Conservation (phyloP, 2,113 vertebrate genomes). For the Aptenodytes forsteri region DNA sequence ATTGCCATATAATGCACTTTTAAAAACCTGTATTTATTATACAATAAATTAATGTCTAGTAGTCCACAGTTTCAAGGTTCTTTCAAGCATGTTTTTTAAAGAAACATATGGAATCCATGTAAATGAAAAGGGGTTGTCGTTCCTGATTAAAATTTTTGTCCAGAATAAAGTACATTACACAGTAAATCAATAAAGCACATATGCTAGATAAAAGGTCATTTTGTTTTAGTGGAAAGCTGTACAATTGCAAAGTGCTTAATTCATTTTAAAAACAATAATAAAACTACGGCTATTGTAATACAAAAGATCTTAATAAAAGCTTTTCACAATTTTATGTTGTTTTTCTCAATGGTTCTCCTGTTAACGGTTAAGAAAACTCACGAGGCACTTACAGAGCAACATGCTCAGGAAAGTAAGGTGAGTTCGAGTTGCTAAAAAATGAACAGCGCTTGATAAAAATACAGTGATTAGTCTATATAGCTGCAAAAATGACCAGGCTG, state of each 20-base stretch:
- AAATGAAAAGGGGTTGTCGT: background rate
- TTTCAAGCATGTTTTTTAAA: background rate
- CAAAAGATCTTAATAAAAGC: slow-evolving; percentile 13
- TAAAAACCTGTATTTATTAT: background rate
- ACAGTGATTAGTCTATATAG: background rate
- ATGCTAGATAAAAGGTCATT: background rate
- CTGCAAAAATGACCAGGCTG: background rate
- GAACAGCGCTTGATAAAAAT: background rate
- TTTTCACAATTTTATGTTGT: background rate
- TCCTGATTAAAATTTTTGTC: background rate
- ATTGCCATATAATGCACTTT: slow-evolving; percentile 44
- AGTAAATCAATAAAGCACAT: background rate
- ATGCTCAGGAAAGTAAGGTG: background rate
- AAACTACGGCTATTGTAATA: background rate
- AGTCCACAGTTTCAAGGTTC: background rate
- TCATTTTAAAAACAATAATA: background rate
- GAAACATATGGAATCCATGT: background rate
- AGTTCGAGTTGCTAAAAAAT: background rate
- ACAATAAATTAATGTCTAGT: background rate
- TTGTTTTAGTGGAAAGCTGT: background rate
- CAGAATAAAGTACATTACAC: background rate
- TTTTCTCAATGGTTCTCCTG: background rate
- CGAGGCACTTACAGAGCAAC: background rate
- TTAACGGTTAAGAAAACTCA: background rate
- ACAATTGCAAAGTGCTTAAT: background rate